A percentile compares a stretch with the other conserved stretches of the same genome.
Conservation (phyloP, 2,797 vertebrate genomes). For the Taeniopygia guttata region DNA sequence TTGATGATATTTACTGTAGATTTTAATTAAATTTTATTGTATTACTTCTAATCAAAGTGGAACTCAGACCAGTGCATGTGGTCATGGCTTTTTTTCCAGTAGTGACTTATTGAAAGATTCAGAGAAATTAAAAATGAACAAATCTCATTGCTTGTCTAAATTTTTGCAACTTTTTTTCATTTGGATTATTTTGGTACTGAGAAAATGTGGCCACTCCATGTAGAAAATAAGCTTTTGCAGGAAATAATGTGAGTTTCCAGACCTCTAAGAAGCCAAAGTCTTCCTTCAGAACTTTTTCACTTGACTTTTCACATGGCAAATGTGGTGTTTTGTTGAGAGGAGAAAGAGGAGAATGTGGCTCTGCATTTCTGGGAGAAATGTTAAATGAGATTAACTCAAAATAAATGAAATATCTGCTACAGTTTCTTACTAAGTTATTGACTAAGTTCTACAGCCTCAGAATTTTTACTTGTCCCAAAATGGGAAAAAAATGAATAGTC, state of each 20-base stretch:
- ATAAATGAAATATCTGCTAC: background rate
- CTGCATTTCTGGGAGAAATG: background rate
- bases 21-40: constrained; percentile 2
- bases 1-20: background rate
- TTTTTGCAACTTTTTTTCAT: constrained; percentile 11
- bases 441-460: background rate
- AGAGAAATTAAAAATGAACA: constrained; percentile 12
- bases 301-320: background rate
- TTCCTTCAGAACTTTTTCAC: background rate
- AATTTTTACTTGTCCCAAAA: background rate
- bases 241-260: background rate
- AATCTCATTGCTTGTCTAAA: constrained; percentile 37
- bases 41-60: background rate
- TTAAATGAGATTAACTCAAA: background rate
- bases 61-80: background rate
- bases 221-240: constrained; percentile 14
- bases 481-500: rapidly evolving
- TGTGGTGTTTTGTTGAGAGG: background rate
- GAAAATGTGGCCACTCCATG: background rate
- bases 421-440: background rate
- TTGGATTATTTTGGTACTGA: constrained; percentile 51
- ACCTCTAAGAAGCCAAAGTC: background rate
- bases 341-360: background rate
- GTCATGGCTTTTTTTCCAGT: background rate
- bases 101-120: constrained; percentile 32